Evolutionary conservation across 1,140 invertebrate species (phyloP).

Genomic region (Drosophila carrolli): DNA sequence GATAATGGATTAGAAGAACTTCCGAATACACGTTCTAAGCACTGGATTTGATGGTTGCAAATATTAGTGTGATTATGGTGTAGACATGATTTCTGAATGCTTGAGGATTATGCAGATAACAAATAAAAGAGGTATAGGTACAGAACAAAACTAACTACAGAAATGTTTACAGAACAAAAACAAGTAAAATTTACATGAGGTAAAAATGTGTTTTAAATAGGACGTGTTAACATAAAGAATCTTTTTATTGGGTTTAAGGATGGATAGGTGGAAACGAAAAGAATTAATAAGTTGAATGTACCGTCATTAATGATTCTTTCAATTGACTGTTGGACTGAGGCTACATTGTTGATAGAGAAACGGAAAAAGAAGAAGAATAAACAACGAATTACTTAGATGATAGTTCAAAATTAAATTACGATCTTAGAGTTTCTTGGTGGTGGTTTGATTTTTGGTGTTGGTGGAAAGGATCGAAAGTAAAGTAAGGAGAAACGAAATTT

Average conservation of each 20-base stretch:
- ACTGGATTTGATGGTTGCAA: conserved; percentile 12
- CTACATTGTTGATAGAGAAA: conserved; percentile 84
- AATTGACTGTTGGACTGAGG: conserved; percentile 85
- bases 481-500: conserved; percentile 41
- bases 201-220: neutral
- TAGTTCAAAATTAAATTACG: conserved; percentile 69
- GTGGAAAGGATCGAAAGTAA: conserved; percentile 34
- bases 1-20: conserved; percentile 25
- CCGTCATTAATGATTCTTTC: conserved; percentile 84
- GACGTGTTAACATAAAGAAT: conserved; percentile 1
- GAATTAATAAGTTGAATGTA: conserved; percentile 79
- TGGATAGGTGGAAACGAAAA: conserved; percentile 50
- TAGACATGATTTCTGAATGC: neutral
- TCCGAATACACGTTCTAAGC: conserved; percentile 20
- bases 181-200: conserved; percentile 1
- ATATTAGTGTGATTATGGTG: conserved; percentile 16
- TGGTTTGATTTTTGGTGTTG: conserved; percentile 10
- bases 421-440: conserved; percentile 29
- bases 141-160: conserved; percentile 35
- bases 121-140: conserved; percentile 1
- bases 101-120: conserved; percentile 6
- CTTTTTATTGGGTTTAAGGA: conserved; percentile 2
- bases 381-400: conserved; percentile 84
- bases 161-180: neutral
- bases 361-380: conserved; percentile 83